These are phyloP conservation scores for Tachina fera DNA, from an alignment of 2,888 invertebrate genomes.

Conservation along the genomic window DNA sequence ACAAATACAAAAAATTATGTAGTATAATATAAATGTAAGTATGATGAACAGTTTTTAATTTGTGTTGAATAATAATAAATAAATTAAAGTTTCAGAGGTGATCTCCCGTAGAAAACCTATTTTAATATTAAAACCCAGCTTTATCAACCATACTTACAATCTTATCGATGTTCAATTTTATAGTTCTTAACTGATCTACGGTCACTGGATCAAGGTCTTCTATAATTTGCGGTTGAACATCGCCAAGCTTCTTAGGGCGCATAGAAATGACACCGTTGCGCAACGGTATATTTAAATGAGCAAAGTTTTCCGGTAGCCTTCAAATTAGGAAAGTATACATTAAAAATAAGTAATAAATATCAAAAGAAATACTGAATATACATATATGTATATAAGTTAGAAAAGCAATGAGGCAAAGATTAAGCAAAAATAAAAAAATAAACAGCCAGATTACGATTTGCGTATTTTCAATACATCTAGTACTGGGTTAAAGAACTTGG, in stretches of 20 bases:
- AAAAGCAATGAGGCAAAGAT: background rate
- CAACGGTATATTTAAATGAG: conserved; percentile 83
- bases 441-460: no score
- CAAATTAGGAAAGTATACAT: conserved; percentile 14
- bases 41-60: background rate
- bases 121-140: conserved; percentile 46
- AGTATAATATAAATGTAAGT: conserved; percentile 4
- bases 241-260: conserved; percentile 79
- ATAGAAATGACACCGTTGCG: conserved; percentile 81
- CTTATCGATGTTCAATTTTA: conserved; percentile 81
- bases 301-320: conserved; percentile 80
- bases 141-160: conserved; percentile 79
- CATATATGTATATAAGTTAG: background rate
- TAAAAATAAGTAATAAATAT: background rate
- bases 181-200: conserved; percentile 79
- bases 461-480: no score
- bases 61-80: background rate
- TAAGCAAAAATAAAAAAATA: background rate
- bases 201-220: conserved; percentile 80
- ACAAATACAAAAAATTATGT: conserved; percentile 32
- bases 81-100: conserved; percentile 21
- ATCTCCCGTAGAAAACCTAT: background rate
- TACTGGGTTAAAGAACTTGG: no score
- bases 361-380: background rate
- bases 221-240: conserved; percentile 78